These are phyloP conservation scores for Microctenopoma stevenorrisi DNA, from an alignment of 2,797 vertebrate genomes.

Conservation along the genomic window DNA sequence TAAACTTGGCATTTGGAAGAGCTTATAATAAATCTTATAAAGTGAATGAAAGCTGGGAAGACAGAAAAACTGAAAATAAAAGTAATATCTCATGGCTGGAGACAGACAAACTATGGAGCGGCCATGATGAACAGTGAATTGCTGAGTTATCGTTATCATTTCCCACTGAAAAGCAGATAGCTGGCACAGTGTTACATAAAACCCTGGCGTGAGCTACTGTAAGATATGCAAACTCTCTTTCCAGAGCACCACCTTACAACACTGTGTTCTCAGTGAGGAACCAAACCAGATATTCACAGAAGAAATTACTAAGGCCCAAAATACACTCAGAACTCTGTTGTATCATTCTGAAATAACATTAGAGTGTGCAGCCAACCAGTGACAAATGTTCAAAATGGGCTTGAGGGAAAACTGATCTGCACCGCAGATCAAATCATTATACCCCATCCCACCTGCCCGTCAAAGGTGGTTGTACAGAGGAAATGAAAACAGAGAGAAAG, in stretches of 20 bases:
- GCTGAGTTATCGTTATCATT: conserved; percentile 35
- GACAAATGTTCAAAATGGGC: conserved; percentile 32
- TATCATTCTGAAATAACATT: conserved; percentile 36
- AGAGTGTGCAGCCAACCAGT: conserved; percentile 2
- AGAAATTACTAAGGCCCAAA: conserved; percentile 21
- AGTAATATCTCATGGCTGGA: conserved; percentile 24
- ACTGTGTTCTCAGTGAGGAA: conserved; percentile 6
- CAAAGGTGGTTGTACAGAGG: conserved; percentile 52
- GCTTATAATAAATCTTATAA: conserved; percentile 9
- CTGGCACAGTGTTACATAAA: conserved; percentile 21
- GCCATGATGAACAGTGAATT: conserved; percentile 28
- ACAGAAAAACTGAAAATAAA: conserved; percentile 32
- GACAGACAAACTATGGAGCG: conserved; percentile 1
- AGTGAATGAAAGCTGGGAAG: conserved; percentile 1
- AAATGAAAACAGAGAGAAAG: conserved; percentile 54
- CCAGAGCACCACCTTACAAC: conserved; percentile 11
- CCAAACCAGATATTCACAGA: conserved; percentile 4
- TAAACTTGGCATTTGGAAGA: conserved; percentile 10
- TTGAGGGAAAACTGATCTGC: conserved; percentile 6
- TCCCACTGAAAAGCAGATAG: conserved; percentile 44
- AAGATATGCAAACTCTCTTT: not conserved
- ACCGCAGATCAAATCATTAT: conserved; percentile 43
- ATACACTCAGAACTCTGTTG: conserved; percentile 1
- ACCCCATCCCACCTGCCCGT: conserved; percentile 54
- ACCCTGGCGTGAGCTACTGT: conserved; percentile 15